Conservation (phyloP, 2,797 vertebrate genomes). For the Pangasius djambal region DNA sequence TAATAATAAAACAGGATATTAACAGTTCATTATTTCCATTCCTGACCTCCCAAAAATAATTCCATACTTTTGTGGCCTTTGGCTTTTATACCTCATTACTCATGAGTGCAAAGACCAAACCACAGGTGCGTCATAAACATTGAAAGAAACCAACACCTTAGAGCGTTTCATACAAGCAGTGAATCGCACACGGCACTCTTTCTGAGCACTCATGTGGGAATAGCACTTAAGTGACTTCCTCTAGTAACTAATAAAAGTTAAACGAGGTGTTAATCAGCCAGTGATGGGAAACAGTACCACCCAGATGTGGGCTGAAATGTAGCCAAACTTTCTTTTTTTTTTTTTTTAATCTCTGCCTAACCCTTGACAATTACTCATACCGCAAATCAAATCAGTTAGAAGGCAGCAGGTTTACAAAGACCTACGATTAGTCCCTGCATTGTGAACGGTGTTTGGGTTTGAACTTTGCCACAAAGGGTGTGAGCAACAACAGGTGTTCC, state of each 20-base stretch:
- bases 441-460: slow-evolving; percentile 5
- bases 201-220: slow-evolving; percentile 26
- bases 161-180: slow-evolving; percentile 18
- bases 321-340: background rate
- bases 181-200: background rate
- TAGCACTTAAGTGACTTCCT: slow-evolving; percentile 28
- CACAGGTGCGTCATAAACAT: slow-evolving; percentile 30
- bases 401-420: background rate
- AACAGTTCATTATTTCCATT: background rate
- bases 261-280: slow-evolving; percentile 46
- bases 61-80: slow-evolving; percentile 2
- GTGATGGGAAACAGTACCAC: slow-evolving; percentile 21
- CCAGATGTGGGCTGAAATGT: slow-evolving; percentile 19
- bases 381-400: background rate
- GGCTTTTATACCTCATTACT: background rate
- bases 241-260: slow-evolving; percentile 40
- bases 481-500: background rate
- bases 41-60: slow-evolving; percentile 1
- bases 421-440: background rate
- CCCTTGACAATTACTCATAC: background rate
- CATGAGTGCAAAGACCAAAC: slow-evolving; percentile 9
- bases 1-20: slow-evolving; percentile 9
- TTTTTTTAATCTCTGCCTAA: background rate
- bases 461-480: slow-evolving; percentile 22
- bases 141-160: slow-evolving; percentile 19